Evolutionary conservation across 1,140 invertebrate species (phyloP).

Genomic region (Aphis gossypii): DNA sequence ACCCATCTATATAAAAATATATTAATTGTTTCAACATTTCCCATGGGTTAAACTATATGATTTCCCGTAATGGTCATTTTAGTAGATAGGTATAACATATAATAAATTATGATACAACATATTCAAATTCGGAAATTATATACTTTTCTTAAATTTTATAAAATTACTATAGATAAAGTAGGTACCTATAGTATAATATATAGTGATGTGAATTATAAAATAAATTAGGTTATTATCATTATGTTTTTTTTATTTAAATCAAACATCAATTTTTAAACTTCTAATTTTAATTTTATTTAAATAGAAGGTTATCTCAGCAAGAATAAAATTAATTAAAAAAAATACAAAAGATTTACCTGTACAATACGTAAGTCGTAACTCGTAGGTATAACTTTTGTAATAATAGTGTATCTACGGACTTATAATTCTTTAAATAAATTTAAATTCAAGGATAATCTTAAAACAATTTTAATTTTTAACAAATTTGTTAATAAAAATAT

Average conservation of each 20-base stretch:
- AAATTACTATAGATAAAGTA: background rate
- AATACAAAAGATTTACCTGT: no score
- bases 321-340: no score
- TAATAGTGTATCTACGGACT: no score
- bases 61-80: background rate
- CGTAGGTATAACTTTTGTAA: background rate
- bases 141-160: background rate
- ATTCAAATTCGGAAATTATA: background rate
- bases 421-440: background rate
- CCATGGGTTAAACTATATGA: background rate
- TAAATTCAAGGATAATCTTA: background rate
- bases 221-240: background rate
- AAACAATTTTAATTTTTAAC: background rate
- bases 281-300: background rate
- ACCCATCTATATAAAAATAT: background rate
- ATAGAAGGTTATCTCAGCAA: no score
- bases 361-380: no score
- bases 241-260: background rate
- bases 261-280: background rate
- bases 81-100: background rate
- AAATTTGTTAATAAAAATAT: background rate
- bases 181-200: background rate
- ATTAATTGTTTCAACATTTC: background rate
- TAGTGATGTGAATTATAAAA: background rate
- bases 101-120: background rate